phyloP scores from a whole-genome alignment of 2,797 vertebrate genomes.

The Esox lucius region DNA sequence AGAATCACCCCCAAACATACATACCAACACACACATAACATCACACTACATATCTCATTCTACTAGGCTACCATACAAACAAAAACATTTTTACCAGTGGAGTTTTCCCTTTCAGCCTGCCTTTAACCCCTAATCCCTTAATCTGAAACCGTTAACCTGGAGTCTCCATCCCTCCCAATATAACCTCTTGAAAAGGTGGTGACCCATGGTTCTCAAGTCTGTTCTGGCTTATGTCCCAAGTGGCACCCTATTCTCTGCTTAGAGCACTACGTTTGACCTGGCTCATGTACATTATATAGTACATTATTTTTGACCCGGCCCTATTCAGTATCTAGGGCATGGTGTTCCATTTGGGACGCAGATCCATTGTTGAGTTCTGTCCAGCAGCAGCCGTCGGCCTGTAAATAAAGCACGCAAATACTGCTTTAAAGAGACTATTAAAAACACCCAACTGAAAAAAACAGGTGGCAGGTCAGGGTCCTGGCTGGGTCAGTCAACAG shows the following conservation, averaged over 20 bases:
- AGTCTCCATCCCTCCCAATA: slow-evolving; percentile 41
- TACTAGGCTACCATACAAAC: no score
- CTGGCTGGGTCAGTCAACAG: slow-evolving; percentile 13
- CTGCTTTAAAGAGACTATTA: slow-evolving; percentile 22
- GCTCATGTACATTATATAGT: no score
- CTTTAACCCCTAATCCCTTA: not conserved
- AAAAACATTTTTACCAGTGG: not conserved
- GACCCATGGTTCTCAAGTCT: slow-evolving; percentile 32
- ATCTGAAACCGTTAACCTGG: slow-evolving; percentile 23
- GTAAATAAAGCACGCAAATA: slow-evolving; percentile 29
- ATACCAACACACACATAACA: no score
- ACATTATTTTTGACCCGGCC: not conserved
- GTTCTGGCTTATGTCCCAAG: not conserved
- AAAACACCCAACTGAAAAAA: slow-evolving; percentile 14
- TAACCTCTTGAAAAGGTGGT: slow-evolving; percentile 50
- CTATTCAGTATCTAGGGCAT: no score
- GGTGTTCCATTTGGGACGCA: no score
- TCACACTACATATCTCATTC: no score
- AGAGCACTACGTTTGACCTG: no score
- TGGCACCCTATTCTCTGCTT: not conserved
- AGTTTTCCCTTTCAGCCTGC: slow-evolving; percentile 33
- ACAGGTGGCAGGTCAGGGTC: not conserved
- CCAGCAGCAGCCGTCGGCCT: not conserved
- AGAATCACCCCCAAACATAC: no score
- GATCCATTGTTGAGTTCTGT: not conserved